Base-by-base conservation (phyloP, 1,140 invertebrate species). In the Solenopsis invicta region DNA sequence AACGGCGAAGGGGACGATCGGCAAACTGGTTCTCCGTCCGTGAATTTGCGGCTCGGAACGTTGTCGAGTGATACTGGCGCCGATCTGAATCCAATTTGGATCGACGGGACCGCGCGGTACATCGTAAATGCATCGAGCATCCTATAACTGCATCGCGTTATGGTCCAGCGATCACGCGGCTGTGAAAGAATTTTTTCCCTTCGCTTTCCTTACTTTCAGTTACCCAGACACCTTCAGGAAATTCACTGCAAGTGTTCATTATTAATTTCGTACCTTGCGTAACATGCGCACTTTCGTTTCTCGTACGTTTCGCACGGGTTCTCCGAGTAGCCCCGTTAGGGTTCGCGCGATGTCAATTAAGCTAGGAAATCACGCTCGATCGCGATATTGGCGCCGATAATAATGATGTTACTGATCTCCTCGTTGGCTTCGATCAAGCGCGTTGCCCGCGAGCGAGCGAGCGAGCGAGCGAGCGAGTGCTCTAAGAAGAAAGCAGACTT, bases 211-310 rank as follows among this genome's bases (percentile, higher is more conserved):
- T 61, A 76, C 54, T 69, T 69, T 54, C 64, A 54, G 13, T 41
- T 69, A 71, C 69, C 6, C 48, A 34, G 66, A 12, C n/a, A 81
- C 34, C 37, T 52, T 54, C 21, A 12, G 37, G 13, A 69, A 59
- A 72, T 18, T 1, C 24, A 29, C 37, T n/a, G 41, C 52, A 24
- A 67, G 50, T 54, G 71, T 62, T 72, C 66, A 59, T 85, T 86
- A 87, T 87, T 87, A 80, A 88, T 88, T 88, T 87, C 34, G 54
- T 21, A 37, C 16, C 16, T 88, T 87, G 34, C 66, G 52, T 87
- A 88, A 88, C 3, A 3, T 21, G 50, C 52, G 67, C 45, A 45
- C 80, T 71, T 54, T 52, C 18, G 18, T 72, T 80, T 50, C 64
- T 72, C 50, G 45, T 48, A 54, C 52, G 64, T 81, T 71, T 78